These are phyloP conservation scores for Troilus luridus DNA, from an alignment of 2,888 invertebrate genomes.

Conservation along the genomic window DNA sequence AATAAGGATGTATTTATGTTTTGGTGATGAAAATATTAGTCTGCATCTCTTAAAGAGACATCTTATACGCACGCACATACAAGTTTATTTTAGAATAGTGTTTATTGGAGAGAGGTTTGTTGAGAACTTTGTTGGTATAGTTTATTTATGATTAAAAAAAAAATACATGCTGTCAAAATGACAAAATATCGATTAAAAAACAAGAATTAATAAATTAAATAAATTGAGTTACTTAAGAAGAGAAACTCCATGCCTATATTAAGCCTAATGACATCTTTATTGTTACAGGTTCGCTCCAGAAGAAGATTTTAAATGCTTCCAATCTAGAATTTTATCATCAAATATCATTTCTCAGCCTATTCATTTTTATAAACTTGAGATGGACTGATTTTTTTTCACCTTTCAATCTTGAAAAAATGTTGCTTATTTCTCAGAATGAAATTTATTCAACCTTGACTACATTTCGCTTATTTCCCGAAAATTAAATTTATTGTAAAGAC, in stretches of 20 bases:
- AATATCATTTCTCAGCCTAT: not conserved
- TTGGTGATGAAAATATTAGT: too few species aligned
- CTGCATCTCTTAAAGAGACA: too few species aligned
- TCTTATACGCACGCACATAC: too few species aligned
- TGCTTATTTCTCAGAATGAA: not conserved
- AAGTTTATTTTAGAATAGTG: too few species aligned
- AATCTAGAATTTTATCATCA: not conserved
- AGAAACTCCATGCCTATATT: not conserved
- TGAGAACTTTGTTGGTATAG: too few species aligned
- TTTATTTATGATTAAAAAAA: too few species aligned
- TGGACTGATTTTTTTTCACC: conserved; percentile 31
- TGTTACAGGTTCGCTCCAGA: conserved; percentile 40
- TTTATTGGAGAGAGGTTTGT: too few species aligned
- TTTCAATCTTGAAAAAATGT: conserved; percentile 8
- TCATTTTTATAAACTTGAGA: not conserved
- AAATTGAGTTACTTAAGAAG: not conserved
- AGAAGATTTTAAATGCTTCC: conserved; percentile 53
- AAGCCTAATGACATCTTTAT: not conserved
- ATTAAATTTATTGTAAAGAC: conserved; percentile 48
- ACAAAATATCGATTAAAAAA: too few species aligned
- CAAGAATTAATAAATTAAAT: not conserved
- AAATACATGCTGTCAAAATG: too few species aligned
- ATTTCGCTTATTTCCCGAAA: conserved; percentile 29
- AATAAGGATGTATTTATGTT: too few species aligned
- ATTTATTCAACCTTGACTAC: conserved; percentile 10